Conservation (phyloP, 2,113 vertebrate species). For the Haemorhous mexicanus region DNA sequence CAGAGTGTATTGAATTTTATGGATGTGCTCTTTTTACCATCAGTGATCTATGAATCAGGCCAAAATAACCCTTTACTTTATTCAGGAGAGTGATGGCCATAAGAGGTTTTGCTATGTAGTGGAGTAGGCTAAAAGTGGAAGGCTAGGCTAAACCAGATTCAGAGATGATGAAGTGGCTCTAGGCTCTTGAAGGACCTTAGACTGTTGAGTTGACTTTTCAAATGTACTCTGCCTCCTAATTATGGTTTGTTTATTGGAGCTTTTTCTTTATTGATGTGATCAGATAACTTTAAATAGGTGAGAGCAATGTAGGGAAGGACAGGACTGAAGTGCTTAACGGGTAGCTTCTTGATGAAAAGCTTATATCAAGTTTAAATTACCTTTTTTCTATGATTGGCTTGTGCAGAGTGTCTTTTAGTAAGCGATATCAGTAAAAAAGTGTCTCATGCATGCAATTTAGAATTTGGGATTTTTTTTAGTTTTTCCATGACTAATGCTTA, state of each 20-base stretch:
- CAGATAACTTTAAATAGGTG: not conserved
- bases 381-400: not conserved
- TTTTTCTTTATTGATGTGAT: not conserved
- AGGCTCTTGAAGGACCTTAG: not conserved
- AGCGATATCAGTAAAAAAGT: not conserved
- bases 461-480: not conserved
- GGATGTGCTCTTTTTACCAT: not conserved
- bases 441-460: conserved; percentile 13
- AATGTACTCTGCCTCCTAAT: not conserved
- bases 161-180: not conserved
- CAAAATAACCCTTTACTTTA: not conserved
- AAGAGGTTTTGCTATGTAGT: not conserved
- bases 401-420: not conserved
- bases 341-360: not conserved
- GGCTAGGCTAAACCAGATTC: not conserved
- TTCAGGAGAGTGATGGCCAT: not conserved
- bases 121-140: not conserved
- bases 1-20: not conserved
- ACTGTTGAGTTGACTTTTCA: not conserved
- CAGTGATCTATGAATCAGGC: not conserved
- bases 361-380: not conserved
- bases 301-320: not conserved
- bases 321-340: not conserved
- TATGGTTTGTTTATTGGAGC: not conserved
- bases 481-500: conserved; percentile 34